Evolutionary conservation across 2,113 vertebrate species (phyloP).

Genomic region (Caranx melampygus): DNA sequence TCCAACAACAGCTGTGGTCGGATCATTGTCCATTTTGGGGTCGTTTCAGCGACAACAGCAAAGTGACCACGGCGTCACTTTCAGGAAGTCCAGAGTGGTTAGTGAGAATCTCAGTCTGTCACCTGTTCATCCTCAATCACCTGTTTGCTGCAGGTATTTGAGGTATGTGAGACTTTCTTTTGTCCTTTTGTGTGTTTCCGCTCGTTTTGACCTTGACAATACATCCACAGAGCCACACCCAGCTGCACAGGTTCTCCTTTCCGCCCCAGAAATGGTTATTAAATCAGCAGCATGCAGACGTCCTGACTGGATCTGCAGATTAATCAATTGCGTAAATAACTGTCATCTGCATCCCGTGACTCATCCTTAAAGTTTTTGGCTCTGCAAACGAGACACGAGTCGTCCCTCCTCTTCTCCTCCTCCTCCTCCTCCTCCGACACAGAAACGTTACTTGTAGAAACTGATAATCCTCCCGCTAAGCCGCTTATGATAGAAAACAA

Average conservation of each 20-base stretch:
- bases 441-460: constrained; percentile 34
- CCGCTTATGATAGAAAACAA: constrained; percentile 69
- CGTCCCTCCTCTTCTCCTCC: background rate
- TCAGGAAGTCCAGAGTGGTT: background rate
- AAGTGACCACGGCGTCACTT: background rate
- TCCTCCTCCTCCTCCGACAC: constrained; percentile 5
- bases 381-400: constrained; percentile 2
- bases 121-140: background rate
- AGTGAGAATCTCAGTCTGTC: background rate
- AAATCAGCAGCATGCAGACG: too few species aligned
- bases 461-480: constrained; percentile 60
- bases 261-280: background rate
- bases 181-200: constrained; percentile 2
- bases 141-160: background rate
- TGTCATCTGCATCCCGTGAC: background rate
- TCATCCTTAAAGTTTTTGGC: constrained; percentile 1
- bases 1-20: background rate
- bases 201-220: background rate
- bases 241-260: background rate
- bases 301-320: background rate
- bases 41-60: background rate
- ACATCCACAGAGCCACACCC: background rate
- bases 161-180: background rate
- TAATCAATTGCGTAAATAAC: background rate
- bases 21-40: constrained; percentile 1